A percentile compares a stretch with the other conserved stretches of the same genome.
phyloP scores from a whole-genome alignment of 2,888 invertebrate species.

The Drosophila nigricruria region DNA sequence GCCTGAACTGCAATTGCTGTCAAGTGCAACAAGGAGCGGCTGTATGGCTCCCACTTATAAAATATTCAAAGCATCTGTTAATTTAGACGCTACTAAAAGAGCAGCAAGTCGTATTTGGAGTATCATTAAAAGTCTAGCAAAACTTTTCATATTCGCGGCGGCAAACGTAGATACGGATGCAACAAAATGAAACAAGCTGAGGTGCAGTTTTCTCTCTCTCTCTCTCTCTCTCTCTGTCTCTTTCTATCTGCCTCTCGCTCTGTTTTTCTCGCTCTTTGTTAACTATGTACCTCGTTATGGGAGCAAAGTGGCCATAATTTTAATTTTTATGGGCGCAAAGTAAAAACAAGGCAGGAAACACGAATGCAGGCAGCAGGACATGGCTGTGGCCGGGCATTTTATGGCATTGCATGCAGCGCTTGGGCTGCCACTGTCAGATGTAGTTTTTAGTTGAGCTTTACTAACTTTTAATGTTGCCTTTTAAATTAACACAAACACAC shows the following conservation, averaged over 20 bases:
- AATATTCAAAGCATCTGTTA: conserved; percentile 30
- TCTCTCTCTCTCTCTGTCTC: neutral
- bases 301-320: conserved; percentile 71
- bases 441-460: conserved; percentile 14
- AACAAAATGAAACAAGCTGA: neutral
- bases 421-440: neutral
- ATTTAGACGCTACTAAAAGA: conserved; percentile 25
- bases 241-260: neutral
- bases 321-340: conserved; percentile 69
- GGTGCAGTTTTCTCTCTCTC: neutral
- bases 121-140: conserved; percentile 26
- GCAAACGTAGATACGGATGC: neutral
- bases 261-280: neutral
- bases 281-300: conserved; percentile 52
- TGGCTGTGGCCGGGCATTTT: conserved; percentile 15
- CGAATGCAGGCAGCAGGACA: conserved; percentile 24
- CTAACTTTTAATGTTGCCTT: conserved; percentile 22
- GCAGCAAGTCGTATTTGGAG: conserved; percentile 13
- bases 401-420: conserved; percentile 19
- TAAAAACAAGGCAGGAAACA: conserved; percentile 30
- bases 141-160: conserved; percentile 24
- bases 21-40: neutral
- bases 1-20: neutral
- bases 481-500: conserved; percentile 13
- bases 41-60: conserved; percentile 2